Percentiles rank a stretch among this genome's conserved stretches.
Conservation (phyloP, 2,797 vertebrate species). For the Ctenosaura bakeri region DNA sequence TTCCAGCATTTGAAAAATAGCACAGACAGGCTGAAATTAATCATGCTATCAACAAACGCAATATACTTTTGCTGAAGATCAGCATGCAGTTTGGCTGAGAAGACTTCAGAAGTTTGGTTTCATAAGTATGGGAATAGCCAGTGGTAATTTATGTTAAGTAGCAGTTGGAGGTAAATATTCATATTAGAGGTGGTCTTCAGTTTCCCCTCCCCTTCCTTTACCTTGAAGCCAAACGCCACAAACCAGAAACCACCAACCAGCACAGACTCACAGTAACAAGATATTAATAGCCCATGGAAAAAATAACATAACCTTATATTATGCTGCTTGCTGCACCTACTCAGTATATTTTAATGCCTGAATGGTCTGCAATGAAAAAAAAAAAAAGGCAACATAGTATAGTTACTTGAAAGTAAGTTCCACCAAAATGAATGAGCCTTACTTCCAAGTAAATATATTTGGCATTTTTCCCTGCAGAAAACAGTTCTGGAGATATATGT, state of each 20-base stretch:
- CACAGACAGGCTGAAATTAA: constrained; percentile 42
- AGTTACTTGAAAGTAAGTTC: neutral
- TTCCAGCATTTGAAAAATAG: constrained; percentile 39
- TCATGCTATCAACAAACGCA: constrained; percentile 47
- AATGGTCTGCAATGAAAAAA: constrained; percentile 53
- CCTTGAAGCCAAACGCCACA: constrained; percentile 75
- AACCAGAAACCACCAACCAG: constrained; percentile 77
- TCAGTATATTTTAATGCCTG: constrained; percentile 51
- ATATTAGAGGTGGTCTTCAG: constrained; percentile 77
- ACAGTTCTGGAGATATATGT: constrained; percentile 25
- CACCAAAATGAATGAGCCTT: constrained; percentile 8
- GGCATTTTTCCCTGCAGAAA: no score
- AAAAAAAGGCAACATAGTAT: constrained; percentile 37
- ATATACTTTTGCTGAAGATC: constrained; percentile 46
- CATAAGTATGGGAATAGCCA: constrained; percentile 63
- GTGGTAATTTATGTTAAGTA: constrained; percentile 68
- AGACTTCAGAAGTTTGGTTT: constrained; percentile 47
- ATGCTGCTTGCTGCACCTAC: constrained; percentile 55
- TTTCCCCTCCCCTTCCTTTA: constrained; percentile 77
- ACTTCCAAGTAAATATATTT: neutral
- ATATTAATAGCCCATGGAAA: constrained; percentile 87
- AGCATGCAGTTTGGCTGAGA: constrained; percentile 32
- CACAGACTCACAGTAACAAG: constrained; percentile 81
- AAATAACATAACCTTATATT: constrained; percentile 82
- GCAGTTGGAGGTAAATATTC: constrained; percentile 69